Percentiles rank a stretch among this genome's conserved stretches.
These are phyloP conservation scores for Crematogaster levior DNA, from an alignment of 2,888 invertebrate genomes.

Conservation along the genomic window DNA sequence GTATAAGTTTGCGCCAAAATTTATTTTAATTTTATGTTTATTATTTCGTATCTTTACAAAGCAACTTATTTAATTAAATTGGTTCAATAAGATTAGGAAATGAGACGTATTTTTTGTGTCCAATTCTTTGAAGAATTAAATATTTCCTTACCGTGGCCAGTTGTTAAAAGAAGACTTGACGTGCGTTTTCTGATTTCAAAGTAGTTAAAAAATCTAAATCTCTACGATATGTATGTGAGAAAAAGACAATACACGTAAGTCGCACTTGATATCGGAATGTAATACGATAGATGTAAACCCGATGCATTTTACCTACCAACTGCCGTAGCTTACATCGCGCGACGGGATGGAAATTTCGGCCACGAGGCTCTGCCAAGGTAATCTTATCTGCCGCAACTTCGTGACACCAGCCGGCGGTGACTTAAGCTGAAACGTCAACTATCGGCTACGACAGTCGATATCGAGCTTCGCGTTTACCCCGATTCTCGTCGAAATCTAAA, in stretches of 20 bases:
- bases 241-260: neutral
- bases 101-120: neutral
- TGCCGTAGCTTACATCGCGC: conserved; percentile 29
- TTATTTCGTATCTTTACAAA: neutral
- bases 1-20: neutral
- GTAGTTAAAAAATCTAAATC: neutral
- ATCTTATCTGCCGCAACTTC: conserved; percentile 50
- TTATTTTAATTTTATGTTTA: neutral
- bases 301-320: conserved; percentile 5
- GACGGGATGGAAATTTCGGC: conserved; percentile 48
- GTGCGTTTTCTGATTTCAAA: conserved; percentile 1
- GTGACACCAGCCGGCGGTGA: conserved; percentile 50
- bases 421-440: conserved; percentile 61
- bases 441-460: conserved; percentile 55
- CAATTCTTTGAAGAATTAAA: neutral
- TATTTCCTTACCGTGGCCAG: neutral
- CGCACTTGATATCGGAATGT: neutral
- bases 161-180: neutral
- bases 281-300: conserved; percentile 24
- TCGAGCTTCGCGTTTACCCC: conserved; percentile 31
- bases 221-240: neutral
- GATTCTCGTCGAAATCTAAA: conserved; percentile 29
- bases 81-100: neutral
- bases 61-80: neutral
- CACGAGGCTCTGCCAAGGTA: conserved; percentile 36